Evolutionary conservation across 1,140 invertebrate species (phyloP).

Genomic region (Papilio helenus): DNA sequence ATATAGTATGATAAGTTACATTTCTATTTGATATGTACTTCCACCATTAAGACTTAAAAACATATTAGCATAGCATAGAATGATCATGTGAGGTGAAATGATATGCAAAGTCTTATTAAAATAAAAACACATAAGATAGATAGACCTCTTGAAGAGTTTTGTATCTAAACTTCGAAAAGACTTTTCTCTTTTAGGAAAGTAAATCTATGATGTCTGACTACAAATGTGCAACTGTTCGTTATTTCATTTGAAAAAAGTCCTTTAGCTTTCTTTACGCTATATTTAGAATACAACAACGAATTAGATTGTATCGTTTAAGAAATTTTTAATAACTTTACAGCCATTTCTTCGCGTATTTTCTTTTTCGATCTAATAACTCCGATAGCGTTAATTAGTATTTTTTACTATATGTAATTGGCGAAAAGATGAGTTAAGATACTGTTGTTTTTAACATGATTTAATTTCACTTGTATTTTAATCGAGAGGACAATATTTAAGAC

Average conservation of each 20-base stretch:
- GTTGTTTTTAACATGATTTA: neutral
- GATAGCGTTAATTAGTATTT: slow-evolving; percentile 18
- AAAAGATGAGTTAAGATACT: slow-evolving; percentile 25
- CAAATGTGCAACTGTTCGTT: no score
- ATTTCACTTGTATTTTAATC: neutral
- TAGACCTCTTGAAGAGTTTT: no score
- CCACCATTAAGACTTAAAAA: neutral
- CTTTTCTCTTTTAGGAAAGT: no score
- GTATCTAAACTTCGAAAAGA: no score
- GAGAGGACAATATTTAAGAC: neutral
- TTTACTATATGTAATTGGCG: slow-evolving; percentile 26
- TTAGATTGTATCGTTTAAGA: neutral
- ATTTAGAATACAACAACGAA: slow-evolving; percentile 1
- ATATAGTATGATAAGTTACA: neutral
- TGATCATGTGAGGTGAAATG: no score
- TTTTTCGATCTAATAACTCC: slow-evolving; percentile 37
- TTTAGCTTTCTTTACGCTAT: neutral
- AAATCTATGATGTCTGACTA: no score
- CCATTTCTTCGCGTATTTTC: slow-evolving; percentile 15
- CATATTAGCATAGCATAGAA: no score
- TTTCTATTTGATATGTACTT: neutral
- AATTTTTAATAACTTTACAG: slow-evolving; percentile 1
- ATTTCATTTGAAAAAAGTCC: no score
- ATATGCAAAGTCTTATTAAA: no score
- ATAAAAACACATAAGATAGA: no score